Evolutionary conservation across 2,113 vertebrate species (phyloP).

Genomic region (Callithrix jacchus): DNA sequence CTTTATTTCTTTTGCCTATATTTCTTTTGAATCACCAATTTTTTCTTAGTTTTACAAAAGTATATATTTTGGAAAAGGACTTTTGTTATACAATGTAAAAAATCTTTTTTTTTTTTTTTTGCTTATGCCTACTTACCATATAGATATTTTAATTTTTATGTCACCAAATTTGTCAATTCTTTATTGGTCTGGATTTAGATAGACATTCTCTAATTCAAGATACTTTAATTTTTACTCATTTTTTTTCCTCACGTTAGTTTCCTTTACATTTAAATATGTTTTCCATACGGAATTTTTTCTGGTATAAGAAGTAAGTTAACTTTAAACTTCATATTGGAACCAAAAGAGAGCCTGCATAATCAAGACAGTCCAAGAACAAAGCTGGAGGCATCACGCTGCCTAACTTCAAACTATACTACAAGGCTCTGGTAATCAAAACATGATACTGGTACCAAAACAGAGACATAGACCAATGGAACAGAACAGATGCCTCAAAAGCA

Average conservation of each 20-base stretch:
- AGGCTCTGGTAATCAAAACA: too few relatives aligned
- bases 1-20: background rate
- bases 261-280: background rate
- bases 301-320: background rate
- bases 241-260: background rate
- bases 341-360: too few relatives aligned
- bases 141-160: background rate
- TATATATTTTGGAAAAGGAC: background rate
- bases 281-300: background rate
- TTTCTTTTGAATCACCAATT: background rate
- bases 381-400: too few relatives aligned
- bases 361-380: too few relatives aligned
- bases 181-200: background rate
- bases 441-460: too few relatives aligned
- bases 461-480: too few relatives aligned
- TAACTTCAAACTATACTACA: too few relatives aligned
- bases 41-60: background rate
- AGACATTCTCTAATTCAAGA: background rate
- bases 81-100: background rate
- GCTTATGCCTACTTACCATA: background rate
- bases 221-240: background rate
- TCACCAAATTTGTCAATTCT: background rate
- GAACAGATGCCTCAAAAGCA: too few relatives aligned
- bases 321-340: background rate
- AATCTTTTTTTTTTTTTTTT: background rate